phyloP scores from a whole-genome alignment of 1,140 invertebrate species.

The Cydia pomonella region DNA sequence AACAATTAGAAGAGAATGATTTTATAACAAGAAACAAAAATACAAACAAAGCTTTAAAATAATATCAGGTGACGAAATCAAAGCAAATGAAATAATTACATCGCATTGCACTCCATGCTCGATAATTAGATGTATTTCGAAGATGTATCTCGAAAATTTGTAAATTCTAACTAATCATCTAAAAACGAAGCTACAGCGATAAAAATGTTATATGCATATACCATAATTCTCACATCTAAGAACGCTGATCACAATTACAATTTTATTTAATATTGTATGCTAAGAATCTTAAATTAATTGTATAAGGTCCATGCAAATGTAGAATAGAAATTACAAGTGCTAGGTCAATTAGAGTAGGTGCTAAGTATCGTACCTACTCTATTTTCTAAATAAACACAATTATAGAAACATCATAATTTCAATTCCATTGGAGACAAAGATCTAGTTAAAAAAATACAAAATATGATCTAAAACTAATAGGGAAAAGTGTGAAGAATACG shows the following conservation, averaged over 20 bases:
- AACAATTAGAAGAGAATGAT: not conserved
- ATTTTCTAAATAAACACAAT: not conserved
- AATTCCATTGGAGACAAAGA: not conserved
- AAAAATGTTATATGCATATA: not conserved
- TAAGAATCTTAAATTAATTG: not conserved
- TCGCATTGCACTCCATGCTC: not conserved
- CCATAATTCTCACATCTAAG: not conserved
- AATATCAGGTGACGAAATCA: not conserved
- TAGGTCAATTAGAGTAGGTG: not conserved
- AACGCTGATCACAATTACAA: conserved; percentile 10
- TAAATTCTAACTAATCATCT: conserved; percentile 9
- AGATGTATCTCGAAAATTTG: no score
- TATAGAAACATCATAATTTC: conserved; percentile 3
- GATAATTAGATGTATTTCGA: not conserved
- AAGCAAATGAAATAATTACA: not conserved
- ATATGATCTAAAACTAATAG: no score
- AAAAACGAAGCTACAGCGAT: not conserved
- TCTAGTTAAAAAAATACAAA: no score
- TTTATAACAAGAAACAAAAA: not conserved
- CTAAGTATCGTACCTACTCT: not conserved
- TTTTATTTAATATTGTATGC: not conserved
- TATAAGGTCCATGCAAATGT: not conserved
- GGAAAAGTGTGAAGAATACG: no score
- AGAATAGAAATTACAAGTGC: no score
- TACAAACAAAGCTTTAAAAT: not conserved